Base-by-base conservation (phyloP, 2,797 vertebrate genomes). In the Anguilla pacifica region DNA sequence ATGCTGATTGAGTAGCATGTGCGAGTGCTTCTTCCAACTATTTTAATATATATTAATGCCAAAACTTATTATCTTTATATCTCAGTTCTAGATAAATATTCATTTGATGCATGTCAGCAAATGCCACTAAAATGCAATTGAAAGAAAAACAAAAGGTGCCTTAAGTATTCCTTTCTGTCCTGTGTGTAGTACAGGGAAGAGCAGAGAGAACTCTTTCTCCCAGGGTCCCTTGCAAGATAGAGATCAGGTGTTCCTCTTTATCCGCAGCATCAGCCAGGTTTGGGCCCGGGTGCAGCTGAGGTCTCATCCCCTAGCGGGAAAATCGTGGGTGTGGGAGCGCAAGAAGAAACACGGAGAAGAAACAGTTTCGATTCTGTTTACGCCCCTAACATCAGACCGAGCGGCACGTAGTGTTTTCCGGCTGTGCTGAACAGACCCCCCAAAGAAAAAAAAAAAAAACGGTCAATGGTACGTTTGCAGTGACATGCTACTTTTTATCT, bases 361-460 rank as follows among this genome's bases (percentile, higher is more conserved):
- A 86, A 39, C 35, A 4, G 51, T 83, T 85, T 59, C 22, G 0
- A 15, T 67, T 83, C 85, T 86, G 86, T 83, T 64, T 86, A 49
- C 31, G 59, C 82, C 46, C 72, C 49, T 53, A 0, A 31, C 31
- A 31, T 31, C 31, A 31, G 31, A 31, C 72, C 86, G 46, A 64
- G 28, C 85, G 84, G 87, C 86, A 67, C 59, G 13, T 87, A 49
- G n/a, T n/a, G 61, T 77, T 88, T 39, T 79, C 43, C 89, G 43
- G 88, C 89, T 49, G 83, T 72, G 86, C 55, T 79, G 59, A 22
- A 55, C 79, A 90, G 53, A 84, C 51, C 86, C 70, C 83, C 31
- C 31, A 31, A 31, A 31, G 31, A n/a, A n/a, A 31, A 31, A 31
- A 31, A 31, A 31, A 31, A 31, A 31, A 31, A 31, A 31, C 31